Evolutionary conservation across 2,797 vertebrate species (phyloP).

Genomic region (Caiman crocodilus): DNA sequence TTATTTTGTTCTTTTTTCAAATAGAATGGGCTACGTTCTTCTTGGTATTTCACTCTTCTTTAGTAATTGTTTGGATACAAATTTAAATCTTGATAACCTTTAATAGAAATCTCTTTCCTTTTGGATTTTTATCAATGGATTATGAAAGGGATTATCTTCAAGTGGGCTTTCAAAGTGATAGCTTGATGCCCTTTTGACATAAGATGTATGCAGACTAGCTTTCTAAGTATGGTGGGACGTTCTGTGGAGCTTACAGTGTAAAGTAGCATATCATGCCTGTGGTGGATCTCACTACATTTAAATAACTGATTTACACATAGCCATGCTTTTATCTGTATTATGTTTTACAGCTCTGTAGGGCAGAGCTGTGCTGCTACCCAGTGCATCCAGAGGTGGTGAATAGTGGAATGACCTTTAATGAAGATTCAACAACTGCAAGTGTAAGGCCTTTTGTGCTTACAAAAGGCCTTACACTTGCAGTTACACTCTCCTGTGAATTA

Average conservation of each 20-base stretch:
- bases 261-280: neutral
- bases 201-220: neutral
- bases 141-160: neutral
- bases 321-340: neutral
- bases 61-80: neutral
- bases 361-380: neutral
- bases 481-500: no score
- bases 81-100: neutral
- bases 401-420: no score
- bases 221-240: neutral
- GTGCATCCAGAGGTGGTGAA: no score
- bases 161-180: neutral
- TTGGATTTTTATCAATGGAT: neutral
- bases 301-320: neutral
- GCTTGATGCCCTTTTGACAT: neutral
- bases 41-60: neutral
- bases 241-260: neutral
- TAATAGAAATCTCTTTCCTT: neutral
- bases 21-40: neutral
- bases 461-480: no score
- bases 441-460: no score
- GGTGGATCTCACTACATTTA: neutral
- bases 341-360: neutral
- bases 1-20: neutral
- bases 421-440: no score